These are phyloP conservation scores for Periophthalmus magnuspinnatus DNA, from an alignment of 2,797 vertebrate species.

Conservation along the genomic window DNA sequence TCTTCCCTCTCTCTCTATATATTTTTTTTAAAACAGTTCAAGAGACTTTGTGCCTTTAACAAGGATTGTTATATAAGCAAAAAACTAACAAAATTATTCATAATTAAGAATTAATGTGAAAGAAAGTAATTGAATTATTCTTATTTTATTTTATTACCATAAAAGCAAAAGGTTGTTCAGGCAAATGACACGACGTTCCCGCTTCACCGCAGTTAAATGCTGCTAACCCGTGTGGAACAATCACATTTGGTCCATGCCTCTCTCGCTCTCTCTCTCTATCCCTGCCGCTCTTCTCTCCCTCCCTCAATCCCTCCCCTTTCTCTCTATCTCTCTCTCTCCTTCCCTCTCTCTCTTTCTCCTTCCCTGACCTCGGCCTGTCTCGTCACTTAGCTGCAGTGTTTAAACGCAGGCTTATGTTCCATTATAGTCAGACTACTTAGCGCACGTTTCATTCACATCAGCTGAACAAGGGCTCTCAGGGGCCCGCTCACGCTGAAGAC, in stretches of 20 bases:
- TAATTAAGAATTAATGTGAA: too few relatives aligned
- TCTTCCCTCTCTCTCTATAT: too few relatives aligned
- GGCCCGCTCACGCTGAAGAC: slow-evolving; percentile 31
- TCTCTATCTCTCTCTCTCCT: too few relatives aligned
- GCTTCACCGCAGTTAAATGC: slow-evolving; percentile 62
- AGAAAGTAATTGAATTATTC: neutral
- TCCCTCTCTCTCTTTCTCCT: too few relatives aligned
- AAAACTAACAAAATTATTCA: too few relatives aligned
- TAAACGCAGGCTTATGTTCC: slow-evolving; percentile 73
- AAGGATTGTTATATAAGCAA: too few relatives aligned
- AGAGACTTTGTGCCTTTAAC: too few relatives aligned
- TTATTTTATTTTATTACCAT: neutral
- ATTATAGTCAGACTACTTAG: slow-evolving; percentile 56
- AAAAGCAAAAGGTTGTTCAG: neutral
- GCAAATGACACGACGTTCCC: slow-evolving; percentile 67
- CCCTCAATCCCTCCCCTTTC: too few relatives aligned
- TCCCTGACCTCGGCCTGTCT: slow-evolving; percentile 59
- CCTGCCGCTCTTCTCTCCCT: neutral
- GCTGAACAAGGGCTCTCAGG: slow-evolving; percentile 40
- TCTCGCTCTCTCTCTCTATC: slow-evolving; percentile 56
- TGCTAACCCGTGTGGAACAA: slow-evolving; percentile 76
- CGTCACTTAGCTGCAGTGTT: slow-evolving; percentile 62
- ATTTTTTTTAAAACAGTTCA: too few relatives aligned
- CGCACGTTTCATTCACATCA: slow-evolving; percentile 64
- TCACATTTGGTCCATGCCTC: slow-evolving; percentile 71